phyloP scores from a whole-genome alignment of 2,888 invertebrate species.

The Crossocerus cetratus region DNA sequence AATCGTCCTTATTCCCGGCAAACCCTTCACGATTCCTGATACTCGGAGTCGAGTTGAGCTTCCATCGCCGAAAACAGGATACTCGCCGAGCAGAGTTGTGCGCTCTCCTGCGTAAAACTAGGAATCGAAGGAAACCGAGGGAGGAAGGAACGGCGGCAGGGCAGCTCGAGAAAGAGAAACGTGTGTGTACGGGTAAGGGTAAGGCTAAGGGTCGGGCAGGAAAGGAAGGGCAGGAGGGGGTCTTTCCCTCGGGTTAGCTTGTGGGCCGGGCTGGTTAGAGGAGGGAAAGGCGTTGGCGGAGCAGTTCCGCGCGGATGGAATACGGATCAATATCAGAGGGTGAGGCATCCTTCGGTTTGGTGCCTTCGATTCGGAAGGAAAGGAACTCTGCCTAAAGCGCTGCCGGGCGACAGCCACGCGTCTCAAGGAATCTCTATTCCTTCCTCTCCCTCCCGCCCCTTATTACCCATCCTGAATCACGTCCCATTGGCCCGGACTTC shows the following conservation, averaged over 20 bases:
- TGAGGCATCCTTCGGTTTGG: slow-evolving; percentile 60
- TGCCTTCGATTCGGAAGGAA: slow-evolving; percentile 55
- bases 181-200: not conserved
- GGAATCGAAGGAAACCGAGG: not conserved
- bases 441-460: slow-evolving; percentile 1
- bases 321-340: slow-evolving; percentile 70
- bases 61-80: not conserved
- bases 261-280: not conserved
- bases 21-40: not conserved
- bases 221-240: not conserved
- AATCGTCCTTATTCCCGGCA: not conserved
- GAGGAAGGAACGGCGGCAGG: not conserved
- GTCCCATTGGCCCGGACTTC: not conserved
- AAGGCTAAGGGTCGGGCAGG: no score
- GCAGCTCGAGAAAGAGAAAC: not conserved
- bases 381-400: slow-evolving; percentile 29
- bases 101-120: not conserved
- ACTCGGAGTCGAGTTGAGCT: not conserved
- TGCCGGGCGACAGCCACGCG: slow-evolving; percentile 13
- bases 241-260: no score
- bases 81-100: not conserved
- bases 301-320: slow-evolving; percentile 61
- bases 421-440: slow-evolving; percentile 12
- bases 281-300: slow-evolving; percentile 49
- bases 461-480: not conserved